Evolutionary conservation across 1,140 invertebrate species (phyloP).

Genomic region (Tetramorium simillimum): DNA sequence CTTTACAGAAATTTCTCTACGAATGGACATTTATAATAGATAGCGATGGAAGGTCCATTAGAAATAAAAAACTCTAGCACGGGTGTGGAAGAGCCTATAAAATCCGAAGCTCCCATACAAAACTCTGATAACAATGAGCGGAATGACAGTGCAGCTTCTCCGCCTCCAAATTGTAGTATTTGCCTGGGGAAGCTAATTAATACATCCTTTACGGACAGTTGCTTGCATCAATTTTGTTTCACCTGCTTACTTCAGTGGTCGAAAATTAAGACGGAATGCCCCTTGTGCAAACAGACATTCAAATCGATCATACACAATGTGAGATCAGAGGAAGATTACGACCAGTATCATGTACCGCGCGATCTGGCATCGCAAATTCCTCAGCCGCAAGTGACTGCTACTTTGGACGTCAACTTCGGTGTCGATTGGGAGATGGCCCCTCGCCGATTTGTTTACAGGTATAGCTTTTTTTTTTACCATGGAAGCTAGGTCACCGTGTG

Average conservation of each 20-base stretch:
- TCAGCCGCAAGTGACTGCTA: slow-evolving; percentile 59
- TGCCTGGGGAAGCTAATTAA: slow-evolving; percentile 94
- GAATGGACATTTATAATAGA: slow-evolving; percentile 33
- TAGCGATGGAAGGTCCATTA: slow-evolving; percentile 71
- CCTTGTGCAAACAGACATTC: slow-evolving; percentile 96
- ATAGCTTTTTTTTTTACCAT: background rate
- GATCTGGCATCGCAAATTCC: slow-evolving; percentile 67
- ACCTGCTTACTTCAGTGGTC: slow-evolving; percentile 97
- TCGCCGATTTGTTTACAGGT: slow-evolving; percentile 77
- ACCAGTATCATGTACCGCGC: slow-evolving; percentile 91
- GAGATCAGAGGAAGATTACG: slow-evolving; percentile 93
- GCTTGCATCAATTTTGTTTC: slow-evolving; percentile 97
- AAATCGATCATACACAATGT: slow-evolving; percentile 97
- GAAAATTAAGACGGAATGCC: slow-evolving; percentile 97
- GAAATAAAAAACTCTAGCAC: slow-evolving; percentile 66
- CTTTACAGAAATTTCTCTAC: slow-evolving; percentile 50
- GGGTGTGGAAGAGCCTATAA: slow-evolving; percentile 76
- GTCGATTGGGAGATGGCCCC: slow-evolving; percentile 56
- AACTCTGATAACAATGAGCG: slow-evolving; percentile 76
- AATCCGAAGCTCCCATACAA: slow-evolving; percentile 74
- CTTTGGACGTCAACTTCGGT: slow-evolving; percentile 71
- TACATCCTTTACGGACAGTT: slow-evolving; percentile 96
- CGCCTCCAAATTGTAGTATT: slow-evolving; percentile 95
- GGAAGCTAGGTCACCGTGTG: no score
- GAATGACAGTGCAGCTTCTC: slow-evolving; percentile 86